phyloP scores from a whole-genome alignment of 1,140 invertebrate species.

The Elysia chlorotica region DNA sequence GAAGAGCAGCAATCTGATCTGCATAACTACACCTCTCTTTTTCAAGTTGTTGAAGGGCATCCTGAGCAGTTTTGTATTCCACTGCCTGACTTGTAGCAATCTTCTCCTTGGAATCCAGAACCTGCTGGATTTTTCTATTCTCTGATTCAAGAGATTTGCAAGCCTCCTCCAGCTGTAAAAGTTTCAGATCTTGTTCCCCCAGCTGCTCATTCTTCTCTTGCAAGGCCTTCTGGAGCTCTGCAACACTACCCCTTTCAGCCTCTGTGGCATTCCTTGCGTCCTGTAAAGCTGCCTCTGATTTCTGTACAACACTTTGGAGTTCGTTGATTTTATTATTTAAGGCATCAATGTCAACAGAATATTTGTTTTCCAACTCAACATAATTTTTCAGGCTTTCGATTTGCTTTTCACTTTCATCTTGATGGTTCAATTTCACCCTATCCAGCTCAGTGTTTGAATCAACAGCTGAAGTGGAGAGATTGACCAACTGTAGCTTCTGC shows the following conservation, averaged over 20 bases:
- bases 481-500: background rate
- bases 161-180: no score
- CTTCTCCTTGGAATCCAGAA: no score
- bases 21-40: background rate
- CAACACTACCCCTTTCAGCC: background rate
- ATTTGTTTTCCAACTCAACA: background rate
- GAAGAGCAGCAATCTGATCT: background rate
- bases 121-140: no score
- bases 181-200: no score
- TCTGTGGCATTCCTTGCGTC: background rate
- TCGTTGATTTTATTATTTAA: background rate
- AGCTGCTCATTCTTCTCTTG: background rate
- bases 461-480: no score
- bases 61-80: no score
- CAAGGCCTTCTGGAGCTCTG: constrained; percentile 4
- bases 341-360: background rate
- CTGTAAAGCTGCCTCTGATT: background rate
- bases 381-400: background rate
- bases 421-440: background rate
- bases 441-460: no score
- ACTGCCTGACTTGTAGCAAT: background rate
- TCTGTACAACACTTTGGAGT: background rate
- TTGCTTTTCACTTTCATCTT: background rate
- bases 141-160: no score
- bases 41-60: background rate